Conservation (phyloP, 2,113 vertebrate species). For the Rhea americana region DNA sequence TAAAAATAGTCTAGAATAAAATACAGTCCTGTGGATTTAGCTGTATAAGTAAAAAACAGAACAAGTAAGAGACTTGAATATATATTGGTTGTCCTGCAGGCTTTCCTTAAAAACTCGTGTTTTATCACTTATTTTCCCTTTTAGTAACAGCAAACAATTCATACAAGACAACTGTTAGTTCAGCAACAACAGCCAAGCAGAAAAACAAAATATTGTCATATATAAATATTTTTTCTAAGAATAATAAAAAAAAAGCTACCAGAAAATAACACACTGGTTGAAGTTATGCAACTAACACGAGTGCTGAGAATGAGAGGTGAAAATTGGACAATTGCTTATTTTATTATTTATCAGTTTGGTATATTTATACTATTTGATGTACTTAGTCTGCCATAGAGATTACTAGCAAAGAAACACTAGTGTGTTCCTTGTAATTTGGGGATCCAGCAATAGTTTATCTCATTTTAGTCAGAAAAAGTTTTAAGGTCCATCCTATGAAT, state of each 20-base stretch:
- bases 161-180: not conserved
- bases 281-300: not conserved
- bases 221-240: not conserved
- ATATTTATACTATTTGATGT: not conserved
- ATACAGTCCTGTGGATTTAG: not conserved
- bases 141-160: not conserved
- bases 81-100: not conserved
- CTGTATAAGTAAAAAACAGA: not conserved
- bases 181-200: not conserved
- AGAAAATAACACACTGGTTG: not conserved
- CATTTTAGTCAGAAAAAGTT: not conserved
- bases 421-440: not conserved
- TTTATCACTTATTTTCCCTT: not conserved
- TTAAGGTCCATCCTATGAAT: not conserved
- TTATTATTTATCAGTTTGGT: not conserved
- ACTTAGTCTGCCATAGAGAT: not conserved
- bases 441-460: not conserved
- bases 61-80: not conserved
- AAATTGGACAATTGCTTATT: not conserved
- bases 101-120: not conserved
- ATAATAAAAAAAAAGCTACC: not conserved
- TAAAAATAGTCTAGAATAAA: not conserved
- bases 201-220: not conserved
- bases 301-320: not conserved
- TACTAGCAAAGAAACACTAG: not conserved